Percentiles rank a stretch among this genome's conserved stretches.
Evolutionary conservation across 1,140 invertebrate species (phyloP).

Genomic region (Apis cerana): DNA sequence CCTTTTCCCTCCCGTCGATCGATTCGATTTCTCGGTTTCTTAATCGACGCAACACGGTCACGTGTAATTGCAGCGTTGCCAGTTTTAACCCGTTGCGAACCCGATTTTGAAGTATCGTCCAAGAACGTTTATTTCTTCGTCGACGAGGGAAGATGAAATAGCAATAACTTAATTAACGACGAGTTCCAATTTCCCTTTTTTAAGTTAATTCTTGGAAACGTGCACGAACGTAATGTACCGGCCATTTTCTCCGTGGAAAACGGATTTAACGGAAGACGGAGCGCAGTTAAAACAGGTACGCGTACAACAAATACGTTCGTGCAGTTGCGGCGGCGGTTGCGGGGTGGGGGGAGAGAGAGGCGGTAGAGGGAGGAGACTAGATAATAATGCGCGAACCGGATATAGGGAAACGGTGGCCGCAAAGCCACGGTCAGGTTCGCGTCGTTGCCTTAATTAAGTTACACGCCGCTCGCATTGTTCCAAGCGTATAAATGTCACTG

Average conservation of each 20-base stretch:
- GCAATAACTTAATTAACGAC: too few species aligned
- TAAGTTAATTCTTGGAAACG: too few species aligned
- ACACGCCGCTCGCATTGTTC: conserved; percentile 78
- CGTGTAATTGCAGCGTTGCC: too few species aligned
- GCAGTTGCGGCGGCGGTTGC: conserved; percentile 60
- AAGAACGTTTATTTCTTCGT: too few species aligned
- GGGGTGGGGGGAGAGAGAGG: conserved; percentile 62
- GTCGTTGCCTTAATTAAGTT: conserved; percentile 82
- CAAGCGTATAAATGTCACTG: conserved; percentile 77
- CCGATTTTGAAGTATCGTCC: too few species aligned
- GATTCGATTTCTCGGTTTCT: too few species aligned
- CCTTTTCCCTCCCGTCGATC: too few species aligned
- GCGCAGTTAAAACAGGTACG: conserved; percentile 44
- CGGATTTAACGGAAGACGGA: conserved; percentile 55
- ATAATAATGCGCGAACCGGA: conserved; percentile 77
- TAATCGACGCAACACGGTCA: too few species aligned
- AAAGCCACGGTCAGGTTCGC: conserved; percentile 78
- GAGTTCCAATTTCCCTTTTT: too few species aligned
- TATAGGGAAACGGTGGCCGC: conserved; percentile 76
- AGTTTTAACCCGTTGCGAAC: too few species aligned
- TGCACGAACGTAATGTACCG: neutral
- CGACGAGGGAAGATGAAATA: too few species aligned
- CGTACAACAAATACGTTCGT: conserved; percentile 78
- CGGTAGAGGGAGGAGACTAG: conserved; percentile 68
- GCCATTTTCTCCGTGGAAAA: conserved; percentile 32